Percentiles rank a stretch among this genome's conserved stretches.
Conservation (phyloP, 2,797 vertebrate genomes). For the Eremophila alpestris region DNA sequence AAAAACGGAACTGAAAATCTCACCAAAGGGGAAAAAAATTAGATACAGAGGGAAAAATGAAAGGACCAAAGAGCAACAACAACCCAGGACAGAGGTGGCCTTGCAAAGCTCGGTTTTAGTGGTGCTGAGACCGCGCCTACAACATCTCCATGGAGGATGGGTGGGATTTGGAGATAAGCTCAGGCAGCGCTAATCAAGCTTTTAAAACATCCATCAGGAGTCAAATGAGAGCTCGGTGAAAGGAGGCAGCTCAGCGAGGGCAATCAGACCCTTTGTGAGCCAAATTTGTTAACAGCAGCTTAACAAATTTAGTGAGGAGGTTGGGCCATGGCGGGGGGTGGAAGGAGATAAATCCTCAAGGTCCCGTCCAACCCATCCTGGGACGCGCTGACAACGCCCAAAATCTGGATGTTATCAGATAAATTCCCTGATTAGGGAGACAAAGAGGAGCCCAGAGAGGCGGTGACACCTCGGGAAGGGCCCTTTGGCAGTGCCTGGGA, state of each 20-base stretch:
- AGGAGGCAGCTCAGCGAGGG: not conserved
- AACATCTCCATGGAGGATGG: not conserved
- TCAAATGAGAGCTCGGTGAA: not conserved
- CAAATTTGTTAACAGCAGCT: not conserved
- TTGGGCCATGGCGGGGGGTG: not conserved
- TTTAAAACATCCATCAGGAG: not conserved
- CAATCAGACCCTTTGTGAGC: not conserved
- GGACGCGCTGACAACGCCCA: fast-evolving
- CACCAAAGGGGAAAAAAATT: not conserved
- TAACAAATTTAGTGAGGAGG: not conserved
- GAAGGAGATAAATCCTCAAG: not conserved
- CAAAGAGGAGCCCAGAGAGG: not conserved
- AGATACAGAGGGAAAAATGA: not conserved
- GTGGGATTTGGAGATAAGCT: not conserved
- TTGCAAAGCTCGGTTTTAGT: not conserved
- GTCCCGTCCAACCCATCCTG: not conserved
- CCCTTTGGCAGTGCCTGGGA: not conserved
- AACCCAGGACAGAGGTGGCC: not conserved
- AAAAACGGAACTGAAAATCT: not conserved
- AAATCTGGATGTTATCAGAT: not conserved
- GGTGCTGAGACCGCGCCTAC: not conserved
- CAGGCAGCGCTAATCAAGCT: not conserved
- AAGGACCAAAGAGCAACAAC: not conserved
- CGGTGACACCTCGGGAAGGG: not conserved
- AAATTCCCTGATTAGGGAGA: not conserved